Conservation (phyloP, 1,140 invertebrate species). For the Halotydeus destructor region DNA sequence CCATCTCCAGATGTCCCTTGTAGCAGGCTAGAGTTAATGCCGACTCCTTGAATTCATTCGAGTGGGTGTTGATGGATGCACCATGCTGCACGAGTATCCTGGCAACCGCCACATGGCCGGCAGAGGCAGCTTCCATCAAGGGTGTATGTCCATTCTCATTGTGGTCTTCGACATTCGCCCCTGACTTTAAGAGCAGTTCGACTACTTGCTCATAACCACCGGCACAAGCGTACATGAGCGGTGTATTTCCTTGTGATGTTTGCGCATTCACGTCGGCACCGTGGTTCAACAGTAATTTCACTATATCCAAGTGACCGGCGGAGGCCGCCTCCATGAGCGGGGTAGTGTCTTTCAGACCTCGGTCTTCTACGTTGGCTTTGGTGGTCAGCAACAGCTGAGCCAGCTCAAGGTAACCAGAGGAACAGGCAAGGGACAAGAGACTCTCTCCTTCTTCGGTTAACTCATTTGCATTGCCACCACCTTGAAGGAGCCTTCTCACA, state of each 20-base stretch:
- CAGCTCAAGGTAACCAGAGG: conserved; percentile 77
- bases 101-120: conserved; percentile 82
- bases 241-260: conserved; percentile 85
- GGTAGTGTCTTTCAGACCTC: conserved; percentile 86
- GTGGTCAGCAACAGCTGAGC: conserved; percentile 85
- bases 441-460: conserved; percentile 69
- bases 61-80: conserved; percentile 93
- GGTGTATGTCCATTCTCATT: conserved; percentile 98
- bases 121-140: conserved; percentile 93
- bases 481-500: conserved; percentile 53
- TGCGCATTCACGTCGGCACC: conserved; percentile 90
- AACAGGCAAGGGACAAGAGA: conserved; percentile 70
- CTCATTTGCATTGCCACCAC: conserved; percentile 72
- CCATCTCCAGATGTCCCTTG: conserved; percentile 90
- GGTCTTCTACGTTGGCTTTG: conserved; percentile 90
- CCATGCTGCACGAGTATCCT: conserved; percentile 74
- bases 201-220: conserved; percentile 86
- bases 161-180: conserved; percentile 90
- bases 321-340: conserved; percentile 90
- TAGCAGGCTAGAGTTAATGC: conserved; percentile 84
- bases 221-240: conserved; percentile 93
- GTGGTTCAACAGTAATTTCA: conserved; percentile 67
- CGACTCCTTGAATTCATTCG: conserved; percentile 83
- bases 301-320: conserved; percentile 83
- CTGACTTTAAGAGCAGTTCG: conserved; percentile 55